A percentile compares a stretch with the other conserved stretches of the same genome.
Conservation (phyloP, 2,888 invertebrate species). For the Gari tellinella region DNA sequence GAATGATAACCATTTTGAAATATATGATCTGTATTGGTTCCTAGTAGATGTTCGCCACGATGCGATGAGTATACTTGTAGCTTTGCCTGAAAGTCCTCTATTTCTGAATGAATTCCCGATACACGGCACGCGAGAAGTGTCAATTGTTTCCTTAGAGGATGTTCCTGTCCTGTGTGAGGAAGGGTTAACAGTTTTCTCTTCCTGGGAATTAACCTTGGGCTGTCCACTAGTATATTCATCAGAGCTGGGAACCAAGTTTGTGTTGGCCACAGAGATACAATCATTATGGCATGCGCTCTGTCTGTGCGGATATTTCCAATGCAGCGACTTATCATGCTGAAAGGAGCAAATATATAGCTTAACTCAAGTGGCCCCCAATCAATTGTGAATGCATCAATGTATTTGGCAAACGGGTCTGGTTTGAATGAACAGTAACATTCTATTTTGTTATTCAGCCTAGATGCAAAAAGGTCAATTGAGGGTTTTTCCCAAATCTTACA, state of each 20-base stretch:
- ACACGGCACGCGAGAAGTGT: conserved; percentile 12
- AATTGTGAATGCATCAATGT: conserved; percentile 40
- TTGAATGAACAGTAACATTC: conserved; percentile 32
- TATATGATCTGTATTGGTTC: conserved; percentile 19
- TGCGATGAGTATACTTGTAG: conserved; percentile 10
- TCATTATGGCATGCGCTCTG: conserved; percentile 10
- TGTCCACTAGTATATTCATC: conserved; percentile 23
- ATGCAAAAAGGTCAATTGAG: too few species aligned
- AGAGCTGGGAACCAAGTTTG: conserved; percentile 13
- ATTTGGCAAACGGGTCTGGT: conserved; percentile 28
- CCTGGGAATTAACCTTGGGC: conserved; percentile 19
- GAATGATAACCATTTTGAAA: conserved; percentile 19
- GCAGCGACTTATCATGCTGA: conserved; percentile 30
- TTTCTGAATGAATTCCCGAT: conserved; percentile 21
- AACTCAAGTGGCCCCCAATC: conserved; percentile 25
- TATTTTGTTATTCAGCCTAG: too few species aligned
- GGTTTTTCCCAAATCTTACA: too few species aligned
- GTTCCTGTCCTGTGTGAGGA: conserved; percentile 3
- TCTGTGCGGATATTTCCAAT: conserved; percentile 17
- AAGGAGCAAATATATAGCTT: conserved; percentile 29
- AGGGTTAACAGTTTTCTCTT: conserved; percentile 1
- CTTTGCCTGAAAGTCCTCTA: conserved; percentile 18
- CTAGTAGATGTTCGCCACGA: conserved; percentile 21
- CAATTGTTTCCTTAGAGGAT: conserved; percentile 21
- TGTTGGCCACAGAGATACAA: conserved; percentile 20